Conservation (phyloP, 2,113 vertebrate species). For the Corynorhinus townsendii region DNA sequence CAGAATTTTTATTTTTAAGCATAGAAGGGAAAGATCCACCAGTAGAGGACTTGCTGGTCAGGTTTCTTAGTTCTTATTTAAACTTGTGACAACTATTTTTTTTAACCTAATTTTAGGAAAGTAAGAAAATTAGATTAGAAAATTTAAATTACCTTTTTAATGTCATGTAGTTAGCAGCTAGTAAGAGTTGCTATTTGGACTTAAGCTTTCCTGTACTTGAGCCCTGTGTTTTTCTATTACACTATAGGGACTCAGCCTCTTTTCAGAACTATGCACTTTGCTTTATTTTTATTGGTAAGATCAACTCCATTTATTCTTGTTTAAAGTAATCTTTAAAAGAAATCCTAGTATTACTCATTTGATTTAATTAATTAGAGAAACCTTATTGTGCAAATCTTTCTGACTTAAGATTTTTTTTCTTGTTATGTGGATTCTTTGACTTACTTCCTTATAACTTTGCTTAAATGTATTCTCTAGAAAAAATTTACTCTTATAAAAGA, state of each 20-base stretch:
- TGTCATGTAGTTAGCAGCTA: background rate
- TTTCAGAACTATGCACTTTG: background rate
- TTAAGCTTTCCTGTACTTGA: background rate
- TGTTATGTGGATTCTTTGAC: background rate
- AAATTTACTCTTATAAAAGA: background rate
- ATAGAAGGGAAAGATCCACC: background rate
- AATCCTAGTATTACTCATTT: background rate
- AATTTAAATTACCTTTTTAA: constrained; percentile 11
- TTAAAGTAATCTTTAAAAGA: background rate
- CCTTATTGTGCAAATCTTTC: background rate
- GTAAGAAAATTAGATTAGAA: background rate
- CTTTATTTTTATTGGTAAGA: constrained; percentile 20
- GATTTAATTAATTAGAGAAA: constrained; percentile 6
- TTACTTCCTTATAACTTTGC: constrained; percentile 1
- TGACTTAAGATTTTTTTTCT: background rate
- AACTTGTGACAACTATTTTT: constrained; percentile 15
- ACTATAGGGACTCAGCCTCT: background rate
- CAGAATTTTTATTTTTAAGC: constrained; percentile 45
- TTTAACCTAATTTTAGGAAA: constrained; percentile 8
- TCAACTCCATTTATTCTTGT: background rate
- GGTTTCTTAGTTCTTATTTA: constrained; percentile 32
- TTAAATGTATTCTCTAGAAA: constrained; percentile 24
- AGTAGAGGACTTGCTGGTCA: background rate
- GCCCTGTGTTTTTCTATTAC: background rate
- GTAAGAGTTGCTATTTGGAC: background rate